Evolutionary conservation across 2,113 vertebrate genomes (phyloP).

Genomic region (Sula dactylatra): DNA sequence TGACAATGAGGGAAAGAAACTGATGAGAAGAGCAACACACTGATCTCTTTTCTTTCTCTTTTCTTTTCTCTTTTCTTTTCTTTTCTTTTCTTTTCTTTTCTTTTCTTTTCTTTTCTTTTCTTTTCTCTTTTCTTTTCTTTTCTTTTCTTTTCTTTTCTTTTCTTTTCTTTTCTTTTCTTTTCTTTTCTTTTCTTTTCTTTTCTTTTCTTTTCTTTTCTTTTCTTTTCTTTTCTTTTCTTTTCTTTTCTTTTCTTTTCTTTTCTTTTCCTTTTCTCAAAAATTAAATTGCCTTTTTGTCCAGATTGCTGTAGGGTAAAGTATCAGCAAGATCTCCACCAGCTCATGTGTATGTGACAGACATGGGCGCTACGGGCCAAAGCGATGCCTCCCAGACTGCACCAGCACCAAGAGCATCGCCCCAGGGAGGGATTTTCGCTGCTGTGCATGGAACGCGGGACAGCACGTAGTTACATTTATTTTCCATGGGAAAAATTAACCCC

Average conservation of each 20-base stretch:
- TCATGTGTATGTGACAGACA: not conserved
- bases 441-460: fast-evolving
- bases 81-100: too few species aligned
- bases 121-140: too few species aligned
- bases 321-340: not conserved
- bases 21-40: not conserved
- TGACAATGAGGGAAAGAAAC: not conserved
- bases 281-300: not conserved
- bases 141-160: not conserved
- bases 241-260: too few species aligned
- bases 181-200: too few species aligned
- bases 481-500: not conserved
- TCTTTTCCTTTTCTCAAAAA: not conserved
- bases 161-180: not conserved
- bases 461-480: not conserved
- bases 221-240: too few species aligned
- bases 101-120: too few species aligned
- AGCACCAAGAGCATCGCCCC: not conserved
- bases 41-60: too few species aligned
- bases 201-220: too few species aligned
- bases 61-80: too few species aligned
- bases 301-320: not conserved
- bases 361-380: fast-evolving
- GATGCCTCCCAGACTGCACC: fast-evolving
- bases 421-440: not conserved